Conservation (phyloP, 2,888 invertebrate genomes). For the Melangyna quadrimaculata region DNA sequence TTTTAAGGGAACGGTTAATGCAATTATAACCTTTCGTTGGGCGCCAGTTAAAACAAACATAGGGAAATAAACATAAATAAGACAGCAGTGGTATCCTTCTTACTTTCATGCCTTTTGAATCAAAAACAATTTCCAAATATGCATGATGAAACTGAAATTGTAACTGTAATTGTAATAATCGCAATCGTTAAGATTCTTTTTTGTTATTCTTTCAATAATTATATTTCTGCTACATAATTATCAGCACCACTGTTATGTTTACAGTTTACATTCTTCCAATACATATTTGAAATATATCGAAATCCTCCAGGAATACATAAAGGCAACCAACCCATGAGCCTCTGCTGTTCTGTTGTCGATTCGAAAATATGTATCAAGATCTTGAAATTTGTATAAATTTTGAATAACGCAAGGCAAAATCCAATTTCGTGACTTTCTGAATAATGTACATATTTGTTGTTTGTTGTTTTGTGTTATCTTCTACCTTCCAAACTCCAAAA, state of each 20-base stretch:
- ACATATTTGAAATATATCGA: constrained; percentile 36
- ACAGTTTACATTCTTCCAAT: constrained; percentile 10
- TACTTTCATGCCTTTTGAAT: too few relatives aligned
- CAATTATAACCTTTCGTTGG: too few relatives aligned
- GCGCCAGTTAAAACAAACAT: too few relatives aligned
- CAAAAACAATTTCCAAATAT: too few relatives aligned
- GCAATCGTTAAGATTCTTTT: too few relatives aligned
- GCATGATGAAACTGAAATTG: too few relatives aligned
- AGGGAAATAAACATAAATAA: too few relatives aligned
- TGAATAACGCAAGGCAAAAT: constrained; percentile 54
- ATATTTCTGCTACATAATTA: not conserved
- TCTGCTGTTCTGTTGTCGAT: constrained; percentile 4
- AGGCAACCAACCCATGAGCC: not conserved
- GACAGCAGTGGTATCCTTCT: too few relatives aligned
- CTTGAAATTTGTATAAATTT: constrained; percentile 57
- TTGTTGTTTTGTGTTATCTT: constrained; percentile 32
- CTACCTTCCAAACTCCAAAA: not conserved
- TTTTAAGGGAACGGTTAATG: too few relatives aligned
- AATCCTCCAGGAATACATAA: constrained; percentile 20
- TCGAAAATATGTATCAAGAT: constrained; percentile 49
- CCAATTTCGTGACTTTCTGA: constrained; percentile 61
- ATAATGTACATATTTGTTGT: constrained; percentile 33
- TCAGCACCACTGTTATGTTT: not conserved
- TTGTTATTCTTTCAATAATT: too few relatives aligned
- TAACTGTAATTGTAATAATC: too few relatives aligned